Conservation (phyloP, 2,797 vertebrate genomes). For the Pitangus sulphuratus region DNA sequence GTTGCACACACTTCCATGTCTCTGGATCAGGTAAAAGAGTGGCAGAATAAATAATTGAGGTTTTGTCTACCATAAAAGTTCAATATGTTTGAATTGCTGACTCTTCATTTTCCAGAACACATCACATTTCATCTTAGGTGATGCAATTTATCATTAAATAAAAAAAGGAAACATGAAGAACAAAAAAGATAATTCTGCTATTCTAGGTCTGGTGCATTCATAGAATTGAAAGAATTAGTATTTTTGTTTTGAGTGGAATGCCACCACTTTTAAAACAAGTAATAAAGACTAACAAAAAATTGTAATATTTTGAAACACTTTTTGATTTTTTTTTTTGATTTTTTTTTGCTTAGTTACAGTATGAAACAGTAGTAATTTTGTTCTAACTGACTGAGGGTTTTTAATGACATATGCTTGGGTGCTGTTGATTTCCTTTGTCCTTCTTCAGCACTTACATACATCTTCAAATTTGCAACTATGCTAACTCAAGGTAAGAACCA, state of each 20-base stretch:
- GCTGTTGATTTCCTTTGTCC: not conserved
- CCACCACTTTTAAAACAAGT: not conserved
- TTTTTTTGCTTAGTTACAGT: not conserved
- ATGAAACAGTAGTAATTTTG: not conserved
- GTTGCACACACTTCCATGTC: not conserved
- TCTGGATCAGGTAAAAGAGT: not conserved
- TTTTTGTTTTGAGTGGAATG: not conserved
- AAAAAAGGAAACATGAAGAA: not conserved
- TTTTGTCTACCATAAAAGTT: conserved; percentile 36
- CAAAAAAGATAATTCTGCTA: not conserved
- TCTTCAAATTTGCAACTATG: not conserved
- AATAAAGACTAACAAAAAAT: not conserved
- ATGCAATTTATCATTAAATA: not conserved
- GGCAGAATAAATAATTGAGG: conserved; percentile 34
- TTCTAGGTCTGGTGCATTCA: not conserved
- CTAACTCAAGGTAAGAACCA: not conserved
- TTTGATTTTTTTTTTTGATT: not conserved
- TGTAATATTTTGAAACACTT: not conserved
- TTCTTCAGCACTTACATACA: not conserved
- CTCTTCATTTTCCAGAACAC: not conserved
- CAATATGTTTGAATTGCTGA: conserved; percentile 5
- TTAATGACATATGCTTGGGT: not conserved
- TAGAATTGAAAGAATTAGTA: not conserved
- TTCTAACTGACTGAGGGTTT: not conserved
- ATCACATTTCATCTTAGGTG: not conserved